Conservation (phyloP, 2,888 invertebrate species). For the Drosophila mettleri region DNA sequence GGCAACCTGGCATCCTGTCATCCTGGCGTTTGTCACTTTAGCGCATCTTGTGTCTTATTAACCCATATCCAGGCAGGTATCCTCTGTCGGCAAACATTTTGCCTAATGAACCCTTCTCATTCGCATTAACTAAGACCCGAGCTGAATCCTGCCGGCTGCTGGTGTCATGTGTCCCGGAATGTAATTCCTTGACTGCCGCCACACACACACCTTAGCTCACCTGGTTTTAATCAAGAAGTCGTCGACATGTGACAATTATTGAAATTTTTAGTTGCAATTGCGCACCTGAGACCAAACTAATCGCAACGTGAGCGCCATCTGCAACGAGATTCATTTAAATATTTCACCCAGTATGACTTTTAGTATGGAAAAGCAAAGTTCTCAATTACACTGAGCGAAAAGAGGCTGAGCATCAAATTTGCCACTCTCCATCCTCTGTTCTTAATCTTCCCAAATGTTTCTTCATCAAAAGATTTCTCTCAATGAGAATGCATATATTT, state of each 20-base stretch:
- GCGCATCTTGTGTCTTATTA: conserved; percentile 72
- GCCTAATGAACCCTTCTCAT: conserved; percentile 72
- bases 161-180: conserved; percentile 24
- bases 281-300: conserved; percentile 45
- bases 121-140: conserved; percentile 6
- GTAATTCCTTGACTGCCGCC: conserved; percentile 29
- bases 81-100: conserved; percentile 53
- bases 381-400: conserved; percentile 16
- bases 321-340: conserved; percentile 15
- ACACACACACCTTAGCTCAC: conserved; percentile 1
- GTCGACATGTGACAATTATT: conserved; percentile 77
- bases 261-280: conserved; percentile 57
- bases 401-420: too few relatives aligned
- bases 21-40: conserved; percentile 51
- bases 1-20: conserved; percentile 14
- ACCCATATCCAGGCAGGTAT: conserved; percentile 69
- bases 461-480: too few relatives aligned
- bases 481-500: too few relatives aligned
- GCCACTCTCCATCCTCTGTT: too few relatives aligned
- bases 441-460: too few relatives aligned
- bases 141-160: neutral
- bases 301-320: conserved; percentile 45
- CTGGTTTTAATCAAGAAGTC: conserved; percentile 73
- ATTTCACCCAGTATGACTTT: conserved; percentile 15
- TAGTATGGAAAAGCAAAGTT: neutral